These are phyloP conservation scores for Luehdorfia chinensis DNA, from an alignment of 1,140 invertebrate genomes.

Conservation along the genomic window DNA sequence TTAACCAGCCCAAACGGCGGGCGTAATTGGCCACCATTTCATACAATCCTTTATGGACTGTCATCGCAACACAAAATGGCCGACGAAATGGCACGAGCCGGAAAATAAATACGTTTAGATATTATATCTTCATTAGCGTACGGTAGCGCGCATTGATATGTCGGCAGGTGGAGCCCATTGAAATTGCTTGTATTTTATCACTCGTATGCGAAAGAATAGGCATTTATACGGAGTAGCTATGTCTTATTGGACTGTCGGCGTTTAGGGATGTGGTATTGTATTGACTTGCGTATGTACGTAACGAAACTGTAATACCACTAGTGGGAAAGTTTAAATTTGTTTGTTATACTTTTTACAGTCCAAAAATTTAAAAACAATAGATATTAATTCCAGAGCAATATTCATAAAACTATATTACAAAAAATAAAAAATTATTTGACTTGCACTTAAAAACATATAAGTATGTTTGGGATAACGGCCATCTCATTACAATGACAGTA, in stretches of 20 bases:
- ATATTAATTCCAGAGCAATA: no score
- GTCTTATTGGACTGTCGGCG: conserved; percentile 39
- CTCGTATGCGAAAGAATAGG: conserved; percentile 36
- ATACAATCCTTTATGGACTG: conserved; percentile 45
- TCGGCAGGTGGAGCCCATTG: conserved; percentile 57
- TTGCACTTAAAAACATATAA: no score
- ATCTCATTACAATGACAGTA: no score
- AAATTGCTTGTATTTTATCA: conserved; percentile 69
- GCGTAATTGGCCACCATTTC: conserved; percentile 67
- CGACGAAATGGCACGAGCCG: conserved; percentile 35
- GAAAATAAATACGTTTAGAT: conserved; percentile 64
- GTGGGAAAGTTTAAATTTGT: conserved; percentile 9
- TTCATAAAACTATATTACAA: no score
- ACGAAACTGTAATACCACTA: background rate
- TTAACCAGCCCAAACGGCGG: conserved; percentile 47
- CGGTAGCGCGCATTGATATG: conserved; percentile 59
- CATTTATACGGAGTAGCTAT: conserved; percentile 32
- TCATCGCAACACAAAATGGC: conserved; percentile 65
- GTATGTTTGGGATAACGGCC: no score
- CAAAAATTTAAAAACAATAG: no score
- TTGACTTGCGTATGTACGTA: conserved; percentile 22
- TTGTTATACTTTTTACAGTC: background rate
- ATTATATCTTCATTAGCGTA: conserved; percentile 73
- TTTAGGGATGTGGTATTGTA: conserved; percentile 22
- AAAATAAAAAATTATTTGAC: no score